Percentiles rank a stretch among this genome's conserved stretches.
phyloP scores from a whole-genome alignment of 2,113 vertebrate species.

The Nycticorax nycticorax region DNA sequence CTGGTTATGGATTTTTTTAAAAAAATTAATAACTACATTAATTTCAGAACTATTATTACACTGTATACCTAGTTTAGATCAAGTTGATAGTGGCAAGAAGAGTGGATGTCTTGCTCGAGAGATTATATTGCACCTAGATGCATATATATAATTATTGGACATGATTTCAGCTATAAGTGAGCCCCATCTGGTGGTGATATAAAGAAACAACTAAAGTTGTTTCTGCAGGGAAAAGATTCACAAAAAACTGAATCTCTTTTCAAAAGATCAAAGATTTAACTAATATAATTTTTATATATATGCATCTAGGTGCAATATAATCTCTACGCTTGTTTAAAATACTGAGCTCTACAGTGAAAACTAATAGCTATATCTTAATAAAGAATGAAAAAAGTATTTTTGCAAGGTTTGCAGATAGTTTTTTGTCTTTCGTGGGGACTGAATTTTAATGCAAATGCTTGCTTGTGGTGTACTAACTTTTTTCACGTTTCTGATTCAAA shows the following conservation, averaged over 20 bases:
- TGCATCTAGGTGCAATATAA: neutral
- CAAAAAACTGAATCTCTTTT: neutral
- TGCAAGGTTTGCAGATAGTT: neutral
- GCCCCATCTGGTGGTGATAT: conserved; percentile 77
- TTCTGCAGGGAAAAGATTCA: neutral
- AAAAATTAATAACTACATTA: neutral
- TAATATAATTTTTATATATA: neutral
- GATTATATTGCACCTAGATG: too few relatives aligned
- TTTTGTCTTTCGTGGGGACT: neutral
- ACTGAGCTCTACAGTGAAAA: neutral
- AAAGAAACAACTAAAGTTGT: conserved; percentile 10
- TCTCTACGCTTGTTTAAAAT: neutral
- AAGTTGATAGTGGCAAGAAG: neutral
- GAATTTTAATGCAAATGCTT: neutral
- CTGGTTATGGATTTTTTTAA: neutral
- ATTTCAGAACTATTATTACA: neutral
- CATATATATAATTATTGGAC: too few relatives aligned
- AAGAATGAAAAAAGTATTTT: neutral
- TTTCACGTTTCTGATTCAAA: neutral
- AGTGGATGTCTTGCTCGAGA: too few relatives aligned
- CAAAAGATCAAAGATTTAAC: neutral
- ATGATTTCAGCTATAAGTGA: conserved; percentile 65
- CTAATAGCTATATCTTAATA: neutral
- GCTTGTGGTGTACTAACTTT: neutral
- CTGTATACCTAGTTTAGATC: neutral